Base-by-base conservation (phyloP, 1,140 invertebrate genomes). In the Hestina assimilis region DNA sequence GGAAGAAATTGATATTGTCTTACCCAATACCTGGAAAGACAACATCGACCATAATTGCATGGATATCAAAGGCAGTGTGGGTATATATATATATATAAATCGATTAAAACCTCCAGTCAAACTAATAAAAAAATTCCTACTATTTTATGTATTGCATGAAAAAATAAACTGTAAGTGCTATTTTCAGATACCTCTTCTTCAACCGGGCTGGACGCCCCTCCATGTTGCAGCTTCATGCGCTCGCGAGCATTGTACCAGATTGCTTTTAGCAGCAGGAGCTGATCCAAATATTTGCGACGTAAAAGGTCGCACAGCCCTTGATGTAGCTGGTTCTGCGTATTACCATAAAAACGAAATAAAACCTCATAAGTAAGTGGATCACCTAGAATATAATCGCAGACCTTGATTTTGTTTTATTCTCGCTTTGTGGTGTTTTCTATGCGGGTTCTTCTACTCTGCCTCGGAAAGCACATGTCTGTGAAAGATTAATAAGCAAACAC, bases 161-260 rank as follows among this genome's bases (percentile, higher is more conserved):
- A n/a, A n/a, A n/a, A n/a, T n/a, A n/a, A n/a, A n/a, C n/a, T n/a
- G n/a, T n/a, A n/a, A n/a, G n/a, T n/a, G n/a, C n/a, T n/a, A n/a
- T n/a, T n/a, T n/a, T n/a, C 57, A 84, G 83, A 9, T 86, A 14
- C 81, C 79, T 0, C 51, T 85, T 5, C 70, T 85, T 4, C 72
- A 81, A 64, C 66, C 71, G 4, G 74, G 77, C 4, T 86, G 87
- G 75, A 85, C 89, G 0, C 85, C 90, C 0, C 72, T 91, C 0
- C 90, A 91, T 58, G 73, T 90, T 0, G 89, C 89, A 0, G 70
- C 75, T 2, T 79, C 89, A 1, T 83, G 86, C 29, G 71, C 74
- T 0, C 62, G 89, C 3, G 56, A 54, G 0, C 75, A 88, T 14
- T 89, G 89, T 63, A 81, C 86, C 0, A 58, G 81, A 0, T 63